Base-by-base conservation (phyloP, 2,888 invertebrate genomes). In the Heterodera filipjevi region DNA sequence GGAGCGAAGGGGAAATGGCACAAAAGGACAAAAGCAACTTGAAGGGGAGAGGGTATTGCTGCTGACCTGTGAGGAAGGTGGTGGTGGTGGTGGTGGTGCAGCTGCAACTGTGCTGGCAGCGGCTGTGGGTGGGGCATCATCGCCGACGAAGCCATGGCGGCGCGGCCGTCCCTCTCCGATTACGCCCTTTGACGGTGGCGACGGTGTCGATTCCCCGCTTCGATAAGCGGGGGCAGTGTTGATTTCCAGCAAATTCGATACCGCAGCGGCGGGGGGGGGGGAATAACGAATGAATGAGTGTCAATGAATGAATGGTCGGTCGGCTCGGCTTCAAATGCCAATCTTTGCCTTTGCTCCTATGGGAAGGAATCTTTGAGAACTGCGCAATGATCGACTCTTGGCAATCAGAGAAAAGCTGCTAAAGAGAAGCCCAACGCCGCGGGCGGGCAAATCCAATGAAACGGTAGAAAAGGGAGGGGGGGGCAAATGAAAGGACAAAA, bases 191-290 rank as follows among this genome's bases (percentile, higher is more conserved):
- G 59, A 22, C 59, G 59, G 59, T 22, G 33, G 59, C 35, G 33
- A 35, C 68, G 68, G 68, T 68, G 68, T 68, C 68, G 68, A 68
- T 68, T 68, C 68, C 68, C 68, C 68, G 30, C 33, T 27, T 22
- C 35, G 33, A 35, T 68, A 22, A 27, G 27, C 12, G 14, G 8
- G 12, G 14, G 32, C 33, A 35, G 68, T 68, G 68, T 68, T 68
- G 68, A 68, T 68, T 68, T 68, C 68, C 68, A n/a, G 33, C 68
- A 68, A 68, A 68, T 68, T 35, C 35, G 68, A 68, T 68, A 68
- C 16, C 33, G 68, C 33, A 6, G 32, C 19, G 33, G 68, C 2
- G 68, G 35, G 2, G 19, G 32, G 68, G 3, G 68, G 19, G 32
- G 68, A 19, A 32, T 32, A 16, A 22, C 10, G 30, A 27, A 27